A percentile compares a stretch with the other conserved stretches of the same genome.
phyloP scores from a whole-genome alignment of 1,140 invertebrate genomes.

The Diachasmimorpha longicaudata region DNA sequence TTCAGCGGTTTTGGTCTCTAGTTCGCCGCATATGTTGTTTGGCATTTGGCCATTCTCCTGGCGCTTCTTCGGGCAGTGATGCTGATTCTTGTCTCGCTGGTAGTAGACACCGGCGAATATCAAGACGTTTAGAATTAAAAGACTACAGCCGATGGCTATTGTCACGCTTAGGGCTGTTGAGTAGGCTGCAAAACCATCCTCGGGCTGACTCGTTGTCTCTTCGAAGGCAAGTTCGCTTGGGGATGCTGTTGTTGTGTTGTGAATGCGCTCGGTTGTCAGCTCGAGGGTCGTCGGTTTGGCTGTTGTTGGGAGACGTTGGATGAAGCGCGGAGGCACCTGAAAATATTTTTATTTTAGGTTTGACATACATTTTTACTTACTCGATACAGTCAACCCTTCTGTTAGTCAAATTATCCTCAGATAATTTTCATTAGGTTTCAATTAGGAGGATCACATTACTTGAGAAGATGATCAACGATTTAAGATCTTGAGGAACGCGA shows the following conservation, averaged over 20 bases:
- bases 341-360: neutral
- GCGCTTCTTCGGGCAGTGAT: conserved; percentile 72
- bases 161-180: conserved; percentile 89
- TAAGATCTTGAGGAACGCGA: too few relatives aligned
- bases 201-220: conserved; percentile 67
- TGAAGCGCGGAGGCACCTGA: conserved; percentile 57
- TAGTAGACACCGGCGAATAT: conserved; percentile 95
- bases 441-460: too few relatives aligned
- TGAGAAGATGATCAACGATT: too few relatives aligned
- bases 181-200: conserved; percentile 85
- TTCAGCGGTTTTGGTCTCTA: conserved; percentile 70
- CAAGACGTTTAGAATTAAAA: conserved; percentile 88
- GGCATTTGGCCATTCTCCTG: conserved; percentile 85
- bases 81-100: conserved; percentile 80
- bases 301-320: conserved; percentile 56
- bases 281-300: conserved; percentile 45
- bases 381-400: too few relatives aligned
- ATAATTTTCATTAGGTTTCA: too few relatives aligned
- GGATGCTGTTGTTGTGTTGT: conserved; percentile 43
- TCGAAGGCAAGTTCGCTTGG: conserved; percentile 54
- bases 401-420: too few relatives aligned
- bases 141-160: conserved; percentile 91
- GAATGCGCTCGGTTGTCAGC: conserved; percentile 42
- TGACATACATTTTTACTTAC: too few relatives aligned
- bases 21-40: conserved; percentile 81